Conservation (phyloP, 2,797 vertebrate genomes). For the Myoxocephalus aenaeus region DNA sequence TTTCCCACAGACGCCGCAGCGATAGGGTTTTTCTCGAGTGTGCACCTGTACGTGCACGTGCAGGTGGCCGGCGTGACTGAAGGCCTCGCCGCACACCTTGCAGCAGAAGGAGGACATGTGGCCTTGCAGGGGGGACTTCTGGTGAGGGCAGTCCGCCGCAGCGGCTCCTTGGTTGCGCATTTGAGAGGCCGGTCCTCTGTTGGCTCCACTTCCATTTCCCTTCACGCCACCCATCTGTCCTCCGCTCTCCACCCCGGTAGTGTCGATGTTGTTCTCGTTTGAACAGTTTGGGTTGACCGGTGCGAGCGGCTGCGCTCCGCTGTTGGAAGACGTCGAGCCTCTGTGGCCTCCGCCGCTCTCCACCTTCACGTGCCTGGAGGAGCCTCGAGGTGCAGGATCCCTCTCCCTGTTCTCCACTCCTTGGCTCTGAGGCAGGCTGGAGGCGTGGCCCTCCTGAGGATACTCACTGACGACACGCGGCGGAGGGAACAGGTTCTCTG, state of each 20-base stretch:
- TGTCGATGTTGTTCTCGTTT: conserved; percentile 83
- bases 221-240: conserved; percentile 78
- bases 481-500: conserved; percentile 80
- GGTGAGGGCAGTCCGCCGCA: conserved; percentile 74
- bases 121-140: conserved; percentile 77
- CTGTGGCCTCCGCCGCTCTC: conserved; percentile 74
- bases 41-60: conserved; percentile 83
- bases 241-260: conserved; percentile 78
- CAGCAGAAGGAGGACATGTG: conserved; percentile 81
- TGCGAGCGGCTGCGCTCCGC: conserved; percentile 73
- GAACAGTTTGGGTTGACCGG: conserved; percentile 83
- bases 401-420: conserved; percentile 81
- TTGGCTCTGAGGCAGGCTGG: conserved; percentile 75
- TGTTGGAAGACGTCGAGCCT: conserved; percentile 69
- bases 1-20: conserved; percentile 82
- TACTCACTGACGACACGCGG: conserved; percentile 76
- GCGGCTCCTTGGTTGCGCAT: conserved; percentile 74
- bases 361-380: conserved; percentile 76
- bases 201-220: conserved; percentile 61
- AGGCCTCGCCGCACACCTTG: conserved; percentile 82
- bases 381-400: conserved; percentile 67
- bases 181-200: conserved; percentile 73
- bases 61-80: conserved; percentile 80
- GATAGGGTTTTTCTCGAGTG: conserved; percentile 82
- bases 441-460: conserved; percentile 76